Evolutionary conservation across 2,113 vertebrate species (phyloP).

Genomic region (Bubo blakistoni): DNA sequence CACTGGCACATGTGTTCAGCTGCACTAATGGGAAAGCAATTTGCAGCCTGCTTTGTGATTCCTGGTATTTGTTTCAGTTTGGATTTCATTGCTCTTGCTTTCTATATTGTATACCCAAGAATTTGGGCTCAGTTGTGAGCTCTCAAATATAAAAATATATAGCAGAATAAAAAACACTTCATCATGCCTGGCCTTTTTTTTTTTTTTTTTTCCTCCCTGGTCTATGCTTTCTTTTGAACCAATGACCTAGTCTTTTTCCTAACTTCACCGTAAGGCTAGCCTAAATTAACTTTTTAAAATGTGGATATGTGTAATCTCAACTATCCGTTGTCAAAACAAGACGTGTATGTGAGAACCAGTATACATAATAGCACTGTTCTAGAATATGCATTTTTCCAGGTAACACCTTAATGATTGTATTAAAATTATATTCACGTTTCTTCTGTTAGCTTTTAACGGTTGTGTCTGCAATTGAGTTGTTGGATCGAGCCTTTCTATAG

Average conservation of each 20-base stretch:
- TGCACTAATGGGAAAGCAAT: slow-evolving; percentile 50
- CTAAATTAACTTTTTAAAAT: neutral
- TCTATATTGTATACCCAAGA: slow-evolving; percentile 66
- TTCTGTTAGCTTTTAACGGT: neutral
- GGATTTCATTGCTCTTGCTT: slow-evolving; percentile 67
- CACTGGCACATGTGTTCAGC: slow-evolving; percentile 11
- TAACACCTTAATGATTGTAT: neutral
- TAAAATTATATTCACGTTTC: neutral
- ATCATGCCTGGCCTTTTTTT: slow-evolving; percentile 23
- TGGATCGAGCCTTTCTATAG: neutral
- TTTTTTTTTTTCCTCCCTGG: neutral
- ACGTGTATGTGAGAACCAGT: neutral
- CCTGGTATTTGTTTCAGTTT: slow-evolving; percentile 50
- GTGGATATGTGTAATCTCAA: neutral
- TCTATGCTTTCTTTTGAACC: slow-evolving; percentile 18
- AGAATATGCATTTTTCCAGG: neutral
- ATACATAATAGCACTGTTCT: neutral
- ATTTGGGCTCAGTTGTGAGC: slow-evolving; percentile 61
- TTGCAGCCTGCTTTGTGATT: slow-evolving; percentile 27
- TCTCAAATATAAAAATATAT: slow-evolving; percentile 67
- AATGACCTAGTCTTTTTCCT: neutral
- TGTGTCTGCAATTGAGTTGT: neutral
- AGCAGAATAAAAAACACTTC: slow-evolving; percentile 75
- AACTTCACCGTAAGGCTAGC: neutral
- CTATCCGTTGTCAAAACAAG: neutral